A percentile compares a stretch with the other conserved stretches of the same genome.
Conservation (phyloP, 2,797 vertebrate genomes). For the Anomalospiza imberbis region DNA sequence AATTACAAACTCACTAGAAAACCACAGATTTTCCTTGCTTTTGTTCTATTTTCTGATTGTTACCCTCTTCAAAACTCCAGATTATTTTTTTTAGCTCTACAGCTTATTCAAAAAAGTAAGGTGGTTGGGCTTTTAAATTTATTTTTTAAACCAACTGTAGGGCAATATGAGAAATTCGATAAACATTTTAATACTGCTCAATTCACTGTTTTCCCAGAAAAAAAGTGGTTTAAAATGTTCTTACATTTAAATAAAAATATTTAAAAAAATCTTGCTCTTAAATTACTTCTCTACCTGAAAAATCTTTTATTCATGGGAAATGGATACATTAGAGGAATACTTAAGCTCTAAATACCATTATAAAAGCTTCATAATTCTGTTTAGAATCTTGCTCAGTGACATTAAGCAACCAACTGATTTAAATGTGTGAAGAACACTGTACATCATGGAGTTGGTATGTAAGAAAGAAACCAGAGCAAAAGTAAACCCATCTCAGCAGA, state of each 20-base stretch:
- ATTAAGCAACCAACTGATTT: not conserved
- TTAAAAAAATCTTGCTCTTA: not conserved
- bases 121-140: rapidly evolving
- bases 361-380: not conserved
- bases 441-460: not conserved
- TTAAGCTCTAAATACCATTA: not conserved
- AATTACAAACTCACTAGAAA: not conserved
- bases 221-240: not conserved
- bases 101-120: not conserved
- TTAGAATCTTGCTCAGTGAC: not conserved
- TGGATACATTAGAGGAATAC: not conserved
- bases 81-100: not conserved
- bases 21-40: not conserved
- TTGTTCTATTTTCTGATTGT: not conserved
- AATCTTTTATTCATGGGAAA: not conserved
- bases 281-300: not conserved
- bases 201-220: not conserved
- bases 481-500: not conserved
- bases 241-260: not conserved
- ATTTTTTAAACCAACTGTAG: not conserved
- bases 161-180: not conserved
- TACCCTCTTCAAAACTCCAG: not conserved
- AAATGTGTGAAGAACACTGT: not conserved
- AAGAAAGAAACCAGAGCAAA: not conserved
- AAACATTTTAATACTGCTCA: not conserved